These are phyloP conservation scores for Drepana arcuata DNA, from an alignment of 1,140 invertebrate species.

Conservation along the genomic window DNA sequence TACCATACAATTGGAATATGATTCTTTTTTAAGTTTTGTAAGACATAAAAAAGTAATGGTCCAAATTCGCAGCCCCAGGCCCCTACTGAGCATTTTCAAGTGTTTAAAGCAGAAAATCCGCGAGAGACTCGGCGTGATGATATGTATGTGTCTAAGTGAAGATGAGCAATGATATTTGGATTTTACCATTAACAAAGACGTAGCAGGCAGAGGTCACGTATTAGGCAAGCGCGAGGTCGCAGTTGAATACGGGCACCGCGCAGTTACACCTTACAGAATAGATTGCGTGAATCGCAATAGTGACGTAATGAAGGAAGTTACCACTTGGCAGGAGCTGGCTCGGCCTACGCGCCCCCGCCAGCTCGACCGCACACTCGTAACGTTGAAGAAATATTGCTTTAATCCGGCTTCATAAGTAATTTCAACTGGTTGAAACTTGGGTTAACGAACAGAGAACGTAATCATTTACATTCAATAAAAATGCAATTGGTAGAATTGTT, in stretches of 20 bases:
- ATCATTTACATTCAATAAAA: too few relatives aligned
- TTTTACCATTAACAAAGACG: conserved; percentile 18
- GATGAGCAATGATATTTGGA: too few relatives aligned
- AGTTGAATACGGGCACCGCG: conserved; percentile 20
- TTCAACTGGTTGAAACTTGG: conserved; percentile 18
- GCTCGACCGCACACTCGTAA: conserved; percentile 30
- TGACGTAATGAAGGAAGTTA: conserved; percentile 62
- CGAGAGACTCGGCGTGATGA: too few relatives aligned
- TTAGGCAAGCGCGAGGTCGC: conserved; percentile 21
- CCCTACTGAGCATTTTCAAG: too few relatives aligned
- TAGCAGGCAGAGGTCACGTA: conserved; percentile 1
- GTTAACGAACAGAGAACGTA: too few relatives aligned
- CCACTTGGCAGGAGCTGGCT: conserved; percentile 41
- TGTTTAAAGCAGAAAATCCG: too few relatives aligned
- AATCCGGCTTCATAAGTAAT: conserved; percentile 17
- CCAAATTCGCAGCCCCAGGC: too few relatives aligned
- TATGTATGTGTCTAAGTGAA: too few relatives aligned
- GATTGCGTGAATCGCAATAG: conserved; percentile 46
- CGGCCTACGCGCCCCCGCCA: conserved; percentile 37
- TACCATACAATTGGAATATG: too few relatives aligned
- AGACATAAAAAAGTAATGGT: too few relatives aligned
- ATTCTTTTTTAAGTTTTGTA: too few relatives aligned
- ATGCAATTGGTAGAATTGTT: too few relatives aligned
- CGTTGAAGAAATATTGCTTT: conserved; percentile 30
- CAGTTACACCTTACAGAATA: conserved; percentile 14